Percentiles rank a stretch among this genome's conserved stretches.
phyloP scores from a whole-genome alignment of 1,140 invertebrate species.

The Drosophila sucinea region DNA sequence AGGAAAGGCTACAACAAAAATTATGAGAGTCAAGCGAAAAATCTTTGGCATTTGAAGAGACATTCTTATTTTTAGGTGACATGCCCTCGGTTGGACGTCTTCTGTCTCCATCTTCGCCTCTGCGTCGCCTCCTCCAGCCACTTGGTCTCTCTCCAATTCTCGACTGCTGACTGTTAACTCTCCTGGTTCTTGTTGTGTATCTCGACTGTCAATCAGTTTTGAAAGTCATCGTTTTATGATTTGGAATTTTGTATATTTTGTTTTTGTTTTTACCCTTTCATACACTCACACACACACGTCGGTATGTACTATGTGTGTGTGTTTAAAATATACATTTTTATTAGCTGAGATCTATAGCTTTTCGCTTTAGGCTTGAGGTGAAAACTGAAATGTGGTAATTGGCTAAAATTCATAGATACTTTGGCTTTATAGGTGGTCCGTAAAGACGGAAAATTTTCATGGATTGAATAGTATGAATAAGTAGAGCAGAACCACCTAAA shows the following conservation, averaged over 20 bases:
- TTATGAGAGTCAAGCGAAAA: constrained; percentile 51
- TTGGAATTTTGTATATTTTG: constrained; percentile 36
- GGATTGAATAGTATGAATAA: not conserved
- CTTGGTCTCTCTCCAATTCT: constrained; percentile 22
- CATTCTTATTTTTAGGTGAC: constrained; percentile 83
- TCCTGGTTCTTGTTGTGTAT: constrained; percentile 35
- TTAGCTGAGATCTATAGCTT: constrained; percentile 52
- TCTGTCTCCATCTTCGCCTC: constrained; percentile 33
- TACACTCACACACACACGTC: not conserved
- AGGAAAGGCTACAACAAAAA: constrained; percentile 40
- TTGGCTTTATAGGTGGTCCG: not conserved
- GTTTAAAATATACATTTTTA: constrained; percentile 56
- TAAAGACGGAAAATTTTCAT: not conserved
- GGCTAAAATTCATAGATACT: constrained; percentile 27
- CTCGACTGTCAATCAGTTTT: constrained; percentile 72
- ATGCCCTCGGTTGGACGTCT: constrained; percentile 80
- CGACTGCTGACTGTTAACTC: constrained; percentile 20
- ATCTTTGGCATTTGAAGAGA: constrained; percentile 79
- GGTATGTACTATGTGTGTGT: no score
- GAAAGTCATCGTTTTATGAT: constrained; percentile 66
- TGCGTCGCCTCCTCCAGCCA: constrained; percentile 44
- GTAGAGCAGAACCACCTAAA: no score
- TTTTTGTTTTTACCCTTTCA: constrained; percentile 28
- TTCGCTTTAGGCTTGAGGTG: constrained; percentile 25
- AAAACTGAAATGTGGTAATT: constrained; percentile 41